Evolutionary conservation across 1,140 invertebrate species (phyloP), one percentile per base, ranked within the genome.

Genomic region (Globodera ellingtonae): DNA sequence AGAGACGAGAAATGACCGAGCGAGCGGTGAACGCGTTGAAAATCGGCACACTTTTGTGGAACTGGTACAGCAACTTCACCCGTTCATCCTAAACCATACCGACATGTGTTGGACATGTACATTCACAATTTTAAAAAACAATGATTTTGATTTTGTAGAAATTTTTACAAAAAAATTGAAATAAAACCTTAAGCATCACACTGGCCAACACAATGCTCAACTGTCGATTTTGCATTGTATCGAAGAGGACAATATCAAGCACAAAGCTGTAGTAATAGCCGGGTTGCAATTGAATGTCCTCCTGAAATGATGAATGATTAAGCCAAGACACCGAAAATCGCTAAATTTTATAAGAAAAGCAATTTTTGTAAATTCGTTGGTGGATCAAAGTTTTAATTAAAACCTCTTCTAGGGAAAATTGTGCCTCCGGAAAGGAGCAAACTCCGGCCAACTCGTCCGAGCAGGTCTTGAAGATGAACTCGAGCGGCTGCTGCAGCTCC

Each of bases 401-500:
- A 35, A 80, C 80, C 59, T 84, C 76, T 9, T 76, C 81, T n/a
- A 84, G 72, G 15, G 35, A 65, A 9, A 85, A 24, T 24, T 71
- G 48, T 15, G 84, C 84, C 78, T 85, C 84, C 0, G 84, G 84
- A 84, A 77, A 85, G 13, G 85, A 86, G 65, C 84, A 85, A 72
- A 85, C 79, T 9, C 84, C 84, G 65, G 79, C 62, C 24, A 86
- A 66, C 50, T 85, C 52, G 35, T 77, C 66, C 3, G 35, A 24
- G 77, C 84, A 85, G 6, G 84, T 85, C n/a, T 74, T 72, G 75
- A 85, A 85, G 46, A 76, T 79, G 74, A 85, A 85, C 47, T 85
- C 84, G 9, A 85, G 50, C 35, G 85, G 85, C 71, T 83, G 78
- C 24, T 48, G 56, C 13, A 66, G 72, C 46, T 86, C 79, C 24